Percentiles rank a stretch among this genome's conserved stretches.
Evolutionary conservation across 2,888 invertebrate genomes (phyloP).

Genomic region (Adela reaumurella): DNA sequence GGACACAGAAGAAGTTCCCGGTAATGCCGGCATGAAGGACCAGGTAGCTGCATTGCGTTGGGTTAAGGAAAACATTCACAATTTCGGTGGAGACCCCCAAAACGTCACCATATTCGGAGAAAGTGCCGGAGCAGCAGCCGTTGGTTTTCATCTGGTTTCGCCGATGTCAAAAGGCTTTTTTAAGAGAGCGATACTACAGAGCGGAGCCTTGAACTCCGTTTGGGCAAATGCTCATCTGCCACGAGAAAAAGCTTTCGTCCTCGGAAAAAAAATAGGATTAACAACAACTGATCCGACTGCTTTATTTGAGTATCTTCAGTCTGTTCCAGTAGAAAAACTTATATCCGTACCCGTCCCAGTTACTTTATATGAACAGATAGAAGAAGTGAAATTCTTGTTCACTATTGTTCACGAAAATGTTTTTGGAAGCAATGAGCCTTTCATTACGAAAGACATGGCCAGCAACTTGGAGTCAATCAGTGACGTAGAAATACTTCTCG

Average conservation of each 20-base stretch:
- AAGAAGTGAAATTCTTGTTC: neutral
- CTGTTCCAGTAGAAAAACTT: neutral
- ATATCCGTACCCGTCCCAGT: neutral
- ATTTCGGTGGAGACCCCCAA: neutral
- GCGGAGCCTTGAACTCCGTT: slow-evolving; percentile 24
- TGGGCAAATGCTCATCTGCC: slow-evolving; percentile 21
- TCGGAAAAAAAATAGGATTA: slow-evolving; percentile 22
- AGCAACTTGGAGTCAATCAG: neutral
- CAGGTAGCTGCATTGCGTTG: neutral
- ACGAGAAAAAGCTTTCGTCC: slow-evolving; percentile 20
- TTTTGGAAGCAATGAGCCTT: slow-evolving; percentile 7
- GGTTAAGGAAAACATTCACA: neutral
- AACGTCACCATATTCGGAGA: slow-evolving; percentile 42
- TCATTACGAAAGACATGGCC: neutral
- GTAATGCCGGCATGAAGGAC: neutral
- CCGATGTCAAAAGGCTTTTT: slow-evolving; percentile 41
- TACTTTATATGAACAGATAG: neutral
- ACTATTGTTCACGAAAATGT: slow-evolving; percentile 2
- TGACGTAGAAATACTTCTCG: neutral
- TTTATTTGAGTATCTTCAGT: neutral
- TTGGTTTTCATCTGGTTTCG: slow-evolving; percentile 31
- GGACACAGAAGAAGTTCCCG: neutral
- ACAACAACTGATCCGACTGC: neutral
- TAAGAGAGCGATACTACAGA: slow-evolving; percentile 28
- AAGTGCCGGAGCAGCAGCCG: slow-evolving; percentile 33